A percentile compares a stretch with the other conserved stretches of the same genome.
These are phyloP conservation scores for Salarias fasciatus DNA, from an alignment of 2,797 vertebrate species.

Conservation along the genomic window DNA sequence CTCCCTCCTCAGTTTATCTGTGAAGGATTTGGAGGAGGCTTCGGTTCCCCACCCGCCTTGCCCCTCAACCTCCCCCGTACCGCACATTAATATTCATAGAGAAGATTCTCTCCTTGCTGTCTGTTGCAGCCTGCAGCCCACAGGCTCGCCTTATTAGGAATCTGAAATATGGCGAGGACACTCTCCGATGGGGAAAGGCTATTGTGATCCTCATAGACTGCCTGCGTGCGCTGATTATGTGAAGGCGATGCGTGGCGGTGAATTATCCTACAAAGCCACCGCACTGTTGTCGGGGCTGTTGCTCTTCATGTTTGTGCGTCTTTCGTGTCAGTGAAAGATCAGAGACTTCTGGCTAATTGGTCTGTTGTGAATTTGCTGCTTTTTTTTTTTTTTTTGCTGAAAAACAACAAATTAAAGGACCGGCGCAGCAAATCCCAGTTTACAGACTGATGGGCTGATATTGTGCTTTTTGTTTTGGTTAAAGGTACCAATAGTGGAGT, in stretches of 20 bases:
- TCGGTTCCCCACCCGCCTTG: conserved; percentile 58
- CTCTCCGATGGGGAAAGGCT: conserved; percentile 52
- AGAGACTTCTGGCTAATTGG: background rate
- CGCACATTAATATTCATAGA: conserved; percentile 81
- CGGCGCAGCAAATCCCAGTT: conserved; percentile 18
- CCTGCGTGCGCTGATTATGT: conserved; percentile 1
- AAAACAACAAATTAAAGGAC: background rate
- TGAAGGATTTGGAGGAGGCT: conserved; percentile 79
- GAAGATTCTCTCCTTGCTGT: conserved; percentile 71
- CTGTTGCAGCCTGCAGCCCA: conserved; percentile 67
- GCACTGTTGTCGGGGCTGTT: background rate
- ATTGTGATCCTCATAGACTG: conserved; percentile 41
- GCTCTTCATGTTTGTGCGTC: background rate
- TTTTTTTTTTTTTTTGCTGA: background rate
- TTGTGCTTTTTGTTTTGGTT: conserved; percentile 59
- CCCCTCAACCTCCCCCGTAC: conserved; percentile 62
- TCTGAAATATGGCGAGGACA: conserved; percentile 60
- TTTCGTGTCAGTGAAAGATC: background rate
- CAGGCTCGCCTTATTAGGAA: conserved; percentile 65
- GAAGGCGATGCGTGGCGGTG: conserved; percentile 1
- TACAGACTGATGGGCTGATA: conserved; percentile 25
- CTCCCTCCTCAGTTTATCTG: conserved; percentile 80
- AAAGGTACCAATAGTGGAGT: conserved; percentile 24
- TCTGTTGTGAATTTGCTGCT: background rate
- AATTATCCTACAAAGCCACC: no score